Base-by-base conservation (phyloP, 2,888 invertebrate genomes). In the Microctonus hyperodae region DNA sequence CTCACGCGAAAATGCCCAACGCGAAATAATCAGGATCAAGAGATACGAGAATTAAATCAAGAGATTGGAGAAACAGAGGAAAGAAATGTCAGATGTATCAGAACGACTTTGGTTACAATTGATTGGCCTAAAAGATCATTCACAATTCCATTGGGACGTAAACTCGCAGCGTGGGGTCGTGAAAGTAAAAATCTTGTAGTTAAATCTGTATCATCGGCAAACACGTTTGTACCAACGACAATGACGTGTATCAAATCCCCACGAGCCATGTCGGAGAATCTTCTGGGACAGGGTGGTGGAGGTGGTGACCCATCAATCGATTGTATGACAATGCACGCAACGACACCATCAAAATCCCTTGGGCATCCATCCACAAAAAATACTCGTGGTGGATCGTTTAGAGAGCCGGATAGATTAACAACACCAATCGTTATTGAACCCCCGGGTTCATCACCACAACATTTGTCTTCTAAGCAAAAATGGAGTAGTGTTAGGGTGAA, bases 401-500 rank as follows among this genome's bases (percentile, higher is more conserved):
- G 78, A 56, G 82, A 83, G 28, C 77, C 76, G 37, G 81, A 82
- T n/a, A 75, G 76, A 44, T 67, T 69, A 20, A 55, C 67, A 44
- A 72, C 70, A 64, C 81, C 80, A n/a, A 74, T 73, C 55, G 69
- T 67, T 2, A 68, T 72, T 58, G 70, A 74, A 56, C 51, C 62
- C 20, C 44, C 62, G 3, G 51, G 22, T 22, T 35, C 23, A 23
- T 55, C 58, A 13, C 37, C 20, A 6, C 40, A 57, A 7, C 61
- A 61, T 28, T 81, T 82, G 25, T 70, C 76, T 4, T 76, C 82
- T 16, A 79, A 80, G 40, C 83, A 83, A 64, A 75, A 78, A 25
- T 83, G 83, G 83, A 83, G 82, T 75, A 83, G 83, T 74, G 80
- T 83, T 44, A 75, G 82, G 63, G 76, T 83, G 69, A 82, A 82